Base-by-base conservation (phyloP, 2,113 vertebrate genomes). In the Pseudorasbora parva region DNA sequence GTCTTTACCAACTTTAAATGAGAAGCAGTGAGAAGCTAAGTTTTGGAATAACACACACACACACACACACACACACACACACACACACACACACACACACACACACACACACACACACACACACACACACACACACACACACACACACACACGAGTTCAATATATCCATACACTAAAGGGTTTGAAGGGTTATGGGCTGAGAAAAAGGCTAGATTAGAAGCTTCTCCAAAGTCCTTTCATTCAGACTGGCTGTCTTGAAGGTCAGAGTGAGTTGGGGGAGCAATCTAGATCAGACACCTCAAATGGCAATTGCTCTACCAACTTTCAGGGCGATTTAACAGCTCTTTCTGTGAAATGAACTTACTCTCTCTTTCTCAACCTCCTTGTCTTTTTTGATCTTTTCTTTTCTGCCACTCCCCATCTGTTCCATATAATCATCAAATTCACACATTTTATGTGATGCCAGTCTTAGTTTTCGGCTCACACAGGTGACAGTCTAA, bases 251-350 rank as follows among this genome's bases (percentile, higher is more conserved):
- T 19, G 33, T 74, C 57, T 79, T 82, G 64, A 80, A 83, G 75
- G 80, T 72, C 73, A 72, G 84, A 17, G 5, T 17, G 8, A 77
- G 60, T 71, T 47, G 11, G 41, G 33, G 43, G n/a, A 57, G 45
- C 49, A 51, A 66, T 78, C 21, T 78, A 54, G 54, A 78, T 68
- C 49, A 15, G 62, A 43, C 12, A 21, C 47, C 19, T 83, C 75
- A 79, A 83, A 83, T 80, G 66, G 56, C 85, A 86, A 86, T 82
- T 47, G n/a, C 54, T 82, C 45, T 33, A 4, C 30, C 66, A 82
- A 56, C 74, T 64, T 85, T 84, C 78, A 79, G 74, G 79, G 69
- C 59, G 82, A 78, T 59, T 82, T 72, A 78, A 69, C 56, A 76
- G 47, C 56, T 64, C 72, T 81, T 60, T 49, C 45, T 84, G 23